These are phyloP conservation scores for Eristalinus sepulchralis DNA, from an alignment of 2,888 invertebrate genomes.

Conservation along the genomic window DNA sequence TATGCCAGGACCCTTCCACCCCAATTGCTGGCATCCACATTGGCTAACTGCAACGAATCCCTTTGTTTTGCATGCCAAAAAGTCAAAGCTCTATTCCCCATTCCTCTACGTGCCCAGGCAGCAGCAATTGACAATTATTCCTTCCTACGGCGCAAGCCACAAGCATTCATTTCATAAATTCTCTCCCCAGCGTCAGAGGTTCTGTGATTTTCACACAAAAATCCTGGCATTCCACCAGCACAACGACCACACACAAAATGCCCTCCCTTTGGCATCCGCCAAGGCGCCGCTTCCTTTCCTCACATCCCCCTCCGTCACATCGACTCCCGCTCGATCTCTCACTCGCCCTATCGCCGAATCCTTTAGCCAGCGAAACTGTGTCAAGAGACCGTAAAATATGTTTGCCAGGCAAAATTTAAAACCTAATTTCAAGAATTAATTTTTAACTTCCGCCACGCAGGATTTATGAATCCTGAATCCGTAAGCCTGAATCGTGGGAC, in stretches of 20 bases:
- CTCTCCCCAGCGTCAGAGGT: neutral
- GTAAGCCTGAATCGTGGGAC: neutral
- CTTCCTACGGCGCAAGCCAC: conserved; percentile 14
- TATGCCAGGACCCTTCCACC: conserved; percentile 4
- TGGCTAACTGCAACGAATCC: neutral
- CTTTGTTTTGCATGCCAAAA: conserved; percentile 28
- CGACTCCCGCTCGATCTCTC: neutral
- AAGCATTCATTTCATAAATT: conserved; percentile 41
- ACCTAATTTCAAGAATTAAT: conserved; percentile 48
- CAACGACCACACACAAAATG: neutral
- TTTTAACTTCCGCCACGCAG: conserved; percentile 29
- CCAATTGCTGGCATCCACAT: neutral
- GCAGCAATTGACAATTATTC: conserved; percentile 22
- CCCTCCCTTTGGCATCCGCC: neutral
- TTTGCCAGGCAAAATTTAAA: conserved; percentile 19
- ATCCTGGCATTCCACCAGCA: conserved; percentile 46
- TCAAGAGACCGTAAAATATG: conserved; percentile 51
- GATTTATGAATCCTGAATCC: conserved; percentile 29
- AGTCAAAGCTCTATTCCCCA: neutral
- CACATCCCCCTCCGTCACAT: neutral
- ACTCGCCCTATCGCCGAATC: neutral
- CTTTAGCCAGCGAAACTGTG: conserved; percentile 29
- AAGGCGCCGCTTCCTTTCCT: neutral
- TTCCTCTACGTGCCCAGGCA: neutral
- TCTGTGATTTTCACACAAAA: conserved; percentile 21